Base-by-base conservation (phyloP, 2,797 vertebrate species). In the Propithecus deckenii region DNA sequence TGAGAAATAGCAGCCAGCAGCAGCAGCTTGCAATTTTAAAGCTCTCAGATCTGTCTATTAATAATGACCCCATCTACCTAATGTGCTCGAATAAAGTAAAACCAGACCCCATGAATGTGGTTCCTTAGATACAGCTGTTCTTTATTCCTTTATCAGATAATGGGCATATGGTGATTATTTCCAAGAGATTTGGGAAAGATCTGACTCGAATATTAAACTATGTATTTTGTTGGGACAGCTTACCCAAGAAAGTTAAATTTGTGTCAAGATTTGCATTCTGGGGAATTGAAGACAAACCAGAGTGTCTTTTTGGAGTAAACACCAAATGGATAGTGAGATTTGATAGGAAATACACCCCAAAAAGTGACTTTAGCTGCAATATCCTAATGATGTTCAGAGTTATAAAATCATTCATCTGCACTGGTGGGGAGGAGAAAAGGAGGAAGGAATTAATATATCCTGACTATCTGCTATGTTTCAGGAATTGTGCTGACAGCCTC, bases 21-120 rank as follows among this genome's bases (percentile, higher is more conserved):
- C 59, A 85, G 7, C 65, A 94, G 28, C n/a, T 65, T 87, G 30
- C 12, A 84, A 48, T 80, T 94, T 52, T 48, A 41, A 81, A 84
- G 91, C 41, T 71, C 63, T 83, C 57, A 95, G 57, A 63, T 91
- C 25, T 32, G 81, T 71, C 38, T 87, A 25, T 25, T 57, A 57
- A 57, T 57, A 75, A 85, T 69, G 59, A 69, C 35, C 75, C 71
- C 35, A 69, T 89, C 75, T 86, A 89, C 88, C 72, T 72, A 69
- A 91, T 13, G 25, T 86, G 10, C 15, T 61, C 72, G 86, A 76
- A 80, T 91, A 92, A 96, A 83, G 43, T 84, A 81, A 96, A 97
- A 76, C 20, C 13, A 61, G 65, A 76, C 30, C 46, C 48, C 23
- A 15, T 32, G 35, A 93, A 76, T 86, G 13, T 18, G 20, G 35